Conservation (phyloP, 1,140 invertebrate genomes). For the Dreissena rostriformis region DNA sequence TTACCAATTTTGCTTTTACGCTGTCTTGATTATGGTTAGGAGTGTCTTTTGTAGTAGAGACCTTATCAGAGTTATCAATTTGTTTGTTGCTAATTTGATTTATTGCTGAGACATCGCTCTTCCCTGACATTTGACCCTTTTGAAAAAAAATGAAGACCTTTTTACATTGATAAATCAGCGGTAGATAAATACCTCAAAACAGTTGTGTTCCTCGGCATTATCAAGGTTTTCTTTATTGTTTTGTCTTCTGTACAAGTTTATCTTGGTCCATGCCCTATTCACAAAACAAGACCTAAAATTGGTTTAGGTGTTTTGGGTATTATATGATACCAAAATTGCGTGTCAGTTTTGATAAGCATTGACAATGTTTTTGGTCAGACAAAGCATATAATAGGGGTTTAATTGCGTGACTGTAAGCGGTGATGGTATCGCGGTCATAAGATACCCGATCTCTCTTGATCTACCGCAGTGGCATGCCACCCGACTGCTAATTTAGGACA, state of each 20-base stretch:
- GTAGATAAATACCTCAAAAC: slow-evolving; percentile 5
- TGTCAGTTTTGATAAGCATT: slow-evolving; percentile 32
- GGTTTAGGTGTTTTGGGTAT: not conserved
- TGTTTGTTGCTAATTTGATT: slow-evolving; percentile 50
- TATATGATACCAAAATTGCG: slow-evolving; percentile 47
- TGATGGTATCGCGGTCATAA: slow-evolving; percentile 42
- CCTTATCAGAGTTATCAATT: slow-evolving; percentile 12
- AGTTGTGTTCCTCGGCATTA: not conserved
- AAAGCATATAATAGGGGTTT: slow-evolving; percentile 46
- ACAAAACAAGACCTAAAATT: slow-evolving; percentile 8
- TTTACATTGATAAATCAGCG: slow-evolving; percentile 7
- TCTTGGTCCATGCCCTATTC: not conserved
- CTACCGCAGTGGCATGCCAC: slow-evolving; percentile 49
- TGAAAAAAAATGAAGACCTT: slow-evolving; percentile 9
- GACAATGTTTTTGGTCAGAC: slow-evolving; percentile 33
- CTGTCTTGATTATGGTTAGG: not conserved
- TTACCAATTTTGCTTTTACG: not conserved
- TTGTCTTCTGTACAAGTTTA: not conserved
- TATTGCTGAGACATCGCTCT: slow-evolving; percentile 40
- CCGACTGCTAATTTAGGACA: slow-evolving; percentile 1
- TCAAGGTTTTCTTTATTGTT: slow-evolving; percentile 6
- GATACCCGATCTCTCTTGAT: slow-evolving; percentile 34
- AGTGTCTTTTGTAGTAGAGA: slow-evolving; percentile 26
- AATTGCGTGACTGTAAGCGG: slow-evolving; percentile 44
- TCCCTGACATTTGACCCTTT: slow-evolving; percentile 30